Base-by-base conservation (phyloP, 2,888 invertebrate genomes). In the Mythimna lalbum region DNA sequence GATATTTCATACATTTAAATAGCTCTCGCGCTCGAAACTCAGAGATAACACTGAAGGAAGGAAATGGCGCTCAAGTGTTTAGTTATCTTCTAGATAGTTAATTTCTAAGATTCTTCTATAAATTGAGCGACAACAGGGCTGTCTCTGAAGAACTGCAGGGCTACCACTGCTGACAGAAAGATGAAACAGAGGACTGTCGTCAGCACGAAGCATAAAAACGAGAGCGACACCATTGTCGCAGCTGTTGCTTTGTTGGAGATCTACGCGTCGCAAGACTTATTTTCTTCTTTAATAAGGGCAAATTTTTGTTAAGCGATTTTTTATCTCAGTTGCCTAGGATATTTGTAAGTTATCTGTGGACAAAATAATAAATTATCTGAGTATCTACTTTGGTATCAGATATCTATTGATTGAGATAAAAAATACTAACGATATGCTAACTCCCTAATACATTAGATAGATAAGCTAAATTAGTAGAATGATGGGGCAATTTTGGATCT, bases 331-430 rank as follows among this genome's bases (percentile, higher is more conserved):
- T 17, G 9, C 12, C n/a, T 43, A 43, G n/a, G 36, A 47, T 60
- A 69, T 52, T 73, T 67, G 71, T 49, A 56, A 43, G 57, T 43
- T 63, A 78, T 69, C 82, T 82, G 82, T 61, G 68, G 49, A 74
- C 69, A 78, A 78, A 60, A 65, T 39, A 23, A 56, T 14, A 33
- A 49, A n/a, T 50, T 27, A 57, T 39, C 36, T 47, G 7, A 36
- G n/a, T 56, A 49, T 49, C 19, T 19, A 47, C 21, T 19, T 27
- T 52, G 14, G 1, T 73, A 56, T 19, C 76, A 14, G 12, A 14
- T 64, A 71, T 64, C 17, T 56, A 49, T 56, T 50, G n/a, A 21
- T 33, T n/a, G 14, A 49, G 43, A 53, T 60, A 43, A 14, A 27
- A n/a, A 50, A 72, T n/a, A n/a, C 33, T 43, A 49, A 33, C 39